Percentiles rank a stretch among this genome's conserved stretches.
These are phyloP conservation scores for Myiagra hebetior DNA, from an alignment of 2,113 vertebrate genomes.

Conservation along the genomic window DNA sequence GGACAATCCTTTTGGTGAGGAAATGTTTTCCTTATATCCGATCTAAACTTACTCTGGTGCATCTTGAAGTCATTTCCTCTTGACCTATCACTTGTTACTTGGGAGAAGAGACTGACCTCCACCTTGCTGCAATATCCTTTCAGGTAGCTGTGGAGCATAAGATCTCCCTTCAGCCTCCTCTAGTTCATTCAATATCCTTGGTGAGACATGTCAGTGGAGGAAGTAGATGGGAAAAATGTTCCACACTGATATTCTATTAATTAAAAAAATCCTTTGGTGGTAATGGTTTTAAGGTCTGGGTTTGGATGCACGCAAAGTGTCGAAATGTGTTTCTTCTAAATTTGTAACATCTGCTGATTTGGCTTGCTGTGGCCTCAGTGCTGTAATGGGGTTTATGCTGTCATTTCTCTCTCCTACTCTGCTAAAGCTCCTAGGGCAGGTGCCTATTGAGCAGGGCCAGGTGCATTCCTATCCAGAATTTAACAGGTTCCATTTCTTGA, in stretches of 20 bases:
- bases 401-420: neutral
- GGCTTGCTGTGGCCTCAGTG: neutral
- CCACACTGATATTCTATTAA: neutral
- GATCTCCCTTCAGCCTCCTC: neutral
- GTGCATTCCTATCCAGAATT: neutral
- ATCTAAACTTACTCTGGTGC: too few species aligned
- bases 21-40: neutral
- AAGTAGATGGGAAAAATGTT: neutral
- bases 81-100: too few species aligned
- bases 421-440: neutral
- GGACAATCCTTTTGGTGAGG: neutral
- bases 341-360: neutral
- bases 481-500: neutral
- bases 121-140: neutral
- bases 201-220: neutral
- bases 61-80: neutral
- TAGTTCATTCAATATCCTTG: neutral
- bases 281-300: neutral
- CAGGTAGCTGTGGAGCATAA: neutral
- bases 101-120: neutral
- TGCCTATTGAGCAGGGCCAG: neutral
- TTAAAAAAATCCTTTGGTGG: neutral
- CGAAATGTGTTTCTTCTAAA: neutral
- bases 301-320: neutral
- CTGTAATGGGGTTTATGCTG: neutral